Evolutionary conservation across 2,797 vertebrate species (phyloP).

Genomic region (Ctenopoma kingsleyae): DNA sequence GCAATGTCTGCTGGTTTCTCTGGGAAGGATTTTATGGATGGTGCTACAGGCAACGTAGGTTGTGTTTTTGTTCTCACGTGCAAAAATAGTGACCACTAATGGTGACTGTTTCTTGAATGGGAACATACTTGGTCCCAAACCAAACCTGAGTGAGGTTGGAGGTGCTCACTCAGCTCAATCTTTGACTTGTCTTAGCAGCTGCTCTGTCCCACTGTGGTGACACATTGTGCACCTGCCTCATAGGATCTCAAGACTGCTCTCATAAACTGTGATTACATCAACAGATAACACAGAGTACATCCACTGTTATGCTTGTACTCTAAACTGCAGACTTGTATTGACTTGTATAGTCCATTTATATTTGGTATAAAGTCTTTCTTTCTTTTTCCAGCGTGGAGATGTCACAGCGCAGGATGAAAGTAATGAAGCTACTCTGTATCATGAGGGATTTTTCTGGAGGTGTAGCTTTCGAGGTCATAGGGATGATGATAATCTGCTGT

Average conservation of each 20-base stretch:
- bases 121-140: conserved; percentile 9
- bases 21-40: neutral
- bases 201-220: conserved; percentile 14
- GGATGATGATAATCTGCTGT: conserved; percentile 79
- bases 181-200: conserved; percentile 60
- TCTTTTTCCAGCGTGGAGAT: conserved; percentile 66
- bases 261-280: conserved; percentile 2
- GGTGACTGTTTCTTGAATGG: conserved; percentile 16
- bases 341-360: neutral
- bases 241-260: neutral
- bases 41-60: neutral
- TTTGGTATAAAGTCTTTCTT: neutral
- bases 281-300: neutral
- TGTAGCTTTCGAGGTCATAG: conserved; percentile 85
- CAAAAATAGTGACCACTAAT: conserved; percentile 29
- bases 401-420: conserved; percentile 33
- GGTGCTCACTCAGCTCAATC: conserved; percentile 51
- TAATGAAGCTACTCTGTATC: conserved; percentile 83
- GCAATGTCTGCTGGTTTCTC: neutral
- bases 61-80: neutral
- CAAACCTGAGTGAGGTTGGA: conserved; percentile 29
- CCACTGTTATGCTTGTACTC: neutral
- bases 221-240: conserved; percentile 25
- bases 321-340: neutral
- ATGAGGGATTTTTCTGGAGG: conserved; percentile 97